These are phyloP conservation scores for Silurus asotus DNA, from an alignment of 2,113 vertebrate genomes.

Conservation along the genomic window DNA sequence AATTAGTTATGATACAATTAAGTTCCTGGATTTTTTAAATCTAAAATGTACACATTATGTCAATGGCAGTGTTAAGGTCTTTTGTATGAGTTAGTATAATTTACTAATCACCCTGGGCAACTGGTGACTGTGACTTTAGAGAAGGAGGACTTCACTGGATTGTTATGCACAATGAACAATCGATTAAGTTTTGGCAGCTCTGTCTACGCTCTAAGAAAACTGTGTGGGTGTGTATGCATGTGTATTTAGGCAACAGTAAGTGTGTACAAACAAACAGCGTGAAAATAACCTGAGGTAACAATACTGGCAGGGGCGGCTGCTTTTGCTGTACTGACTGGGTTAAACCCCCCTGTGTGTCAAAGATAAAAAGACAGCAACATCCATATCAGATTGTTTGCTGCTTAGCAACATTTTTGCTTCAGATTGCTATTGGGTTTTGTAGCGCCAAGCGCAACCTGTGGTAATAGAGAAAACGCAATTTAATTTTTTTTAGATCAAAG, in stretches of 20 bases:
- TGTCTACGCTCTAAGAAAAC: not conserved
- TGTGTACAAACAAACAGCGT: not conserved
- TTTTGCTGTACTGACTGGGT: not conserved
- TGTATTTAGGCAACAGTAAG: not conserved
- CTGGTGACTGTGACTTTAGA: not conserved
- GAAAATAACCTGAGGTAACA: not conserved
- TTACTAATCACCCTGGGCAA: not conserved
- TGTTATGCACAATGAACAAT: no score
- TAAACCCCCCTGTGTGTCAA: not conserved
- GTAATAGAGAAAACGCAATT: not conserved
- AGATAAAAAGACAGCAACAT: not conserved
- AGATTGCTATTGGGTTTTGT: not conserved
- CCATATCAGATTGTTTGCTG: not conserved
- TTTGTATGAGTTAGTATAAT: not conserved
- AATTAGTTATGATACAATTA: no score
- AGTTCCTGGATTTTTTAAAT: no score
- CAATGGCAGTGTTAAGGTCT: not conserved
- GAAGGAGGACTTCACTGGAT: not conserved
- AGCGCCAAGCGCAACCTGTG: not conserved
- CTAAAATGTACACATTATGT: not conserved
- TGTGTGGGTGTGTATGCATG: not conserved
- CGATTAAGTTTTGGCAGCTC: no score
- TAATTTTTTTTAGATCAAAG: not conserved
- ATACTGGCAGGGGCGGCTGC: not conserved
- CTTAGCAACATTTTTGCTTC: not conserved